Conservation (phyloP, 2,888 invertebrate genomes). For the Chaetoderma sp. region DNA sequence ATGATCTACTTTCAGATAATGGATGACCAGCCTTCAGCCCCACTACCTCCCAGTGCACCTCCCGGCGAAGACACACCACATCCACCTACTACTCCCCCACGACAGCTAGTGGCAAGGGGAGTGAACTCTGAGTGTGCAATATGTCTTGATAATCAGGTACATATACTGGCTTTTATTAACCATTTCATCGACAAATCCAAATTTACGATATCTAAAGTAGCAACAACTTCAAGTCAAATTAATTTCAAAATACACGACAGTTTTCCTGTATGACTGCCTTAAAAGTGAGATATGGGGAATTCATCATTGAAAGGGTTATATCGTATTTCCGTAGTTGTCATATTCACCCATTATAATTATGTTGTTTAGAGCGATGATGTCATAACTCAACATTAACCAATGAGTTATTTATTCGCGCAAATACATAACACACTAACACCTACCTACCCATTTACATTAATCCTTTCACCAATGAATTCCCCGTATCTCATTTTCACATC, state of each 20-base stretch:
- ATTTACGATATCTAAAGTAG: too few relatives aligned
- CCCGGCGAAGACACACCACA: neutral
- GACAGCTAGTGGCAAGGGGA: constrained; percentile 52
- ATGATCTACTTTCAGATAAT: too few relatives aligned
- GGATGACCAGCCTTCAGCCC: too few relatives aligned
- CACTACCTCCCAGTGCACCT: neutral
- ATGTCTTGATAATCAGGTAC: constrained; percentile 82
- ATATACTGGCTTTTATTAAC: constrained; percentile 50
- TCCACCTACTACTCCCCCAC: neutral
- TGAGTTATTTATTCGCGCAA: neutral
- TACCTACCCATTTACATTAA: neutral
- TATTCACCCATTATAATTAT: neutral
- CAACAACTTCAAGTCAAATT: too few relatives aligned
- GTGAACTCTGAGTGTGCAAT: constrained; percentile 80
- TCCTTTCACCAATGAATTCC: too few relatives aligned
- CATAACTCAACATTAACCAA: neutral
- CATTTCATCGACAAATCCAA: too few relatives aligned
- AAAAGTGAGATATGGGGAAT: too few relatives aligned
- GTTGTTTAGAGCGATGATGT: neutral
- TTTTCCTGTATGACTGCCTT: too few relatives aligned
- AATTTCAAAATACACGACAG: too few relatives aligned
- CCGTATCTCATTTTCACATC: too few relatives aligned
- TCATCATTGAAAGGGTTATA: too few relatives aligned
- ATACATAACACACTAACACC: neutral
- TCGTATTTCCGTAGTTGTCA: neutral